A percentile compares a stretch with the other conserved stretches of the same genome.
phyloP scores from a whole-genome alignment of 2,113 vertebrate genomes.

The Semnornis frantzii region DNA sequence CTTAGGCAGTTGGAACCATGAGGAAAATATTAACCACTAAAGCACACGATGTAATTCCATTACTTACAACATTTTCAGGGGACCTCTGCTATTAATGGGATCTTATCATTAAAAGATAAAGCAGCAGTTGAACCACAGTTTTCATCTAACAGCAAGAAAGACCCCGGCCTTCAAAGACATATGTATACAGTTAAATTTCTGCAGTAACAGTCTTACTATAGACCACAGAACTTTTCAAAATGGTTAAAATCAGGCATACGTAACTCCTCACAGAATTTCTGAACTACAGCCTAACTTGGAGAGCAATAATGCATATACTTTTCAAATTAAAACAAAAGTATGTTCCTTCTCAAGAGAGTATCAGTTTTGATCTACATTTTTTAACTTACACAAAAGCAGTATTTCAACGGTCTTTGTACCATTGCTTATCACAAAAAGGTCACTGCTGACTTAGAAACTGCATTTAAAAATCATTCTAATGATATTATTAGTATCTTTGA shows the following conservation, averaged over 20 bases:
- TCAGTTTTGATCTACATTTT: neutral
- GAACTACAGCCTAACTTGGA: neutral
- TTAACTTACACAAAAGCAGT: neutral
- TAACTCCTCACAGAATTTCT: neutral
- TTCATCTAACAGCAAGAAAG: neutral
- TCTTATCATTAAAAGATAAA: constrained; percentile 21
- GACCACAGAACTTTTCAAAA: neutral
- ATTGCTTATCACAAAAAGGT: neutral
- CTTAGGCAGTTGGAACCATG: neutral
- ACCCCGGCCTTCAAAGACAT: neutral
- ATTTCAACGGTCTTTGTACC: neutral
- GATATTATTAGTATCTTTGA: neutral
- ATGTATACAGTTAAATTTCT: neutral
- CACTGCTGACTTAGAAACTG: neutral
- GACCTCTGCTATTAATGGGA: neutral
- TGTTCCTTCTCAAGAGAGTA: neutral
- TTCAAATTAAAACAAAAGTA: neutral
- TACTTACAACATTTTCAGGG: neutral
- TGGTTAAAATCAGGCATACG: neutral
- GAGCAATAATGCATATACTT: neutral
- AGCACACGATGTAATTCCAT: neutral
- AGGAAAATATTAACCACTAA: neutral
- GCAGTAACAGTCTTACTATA: neutral
- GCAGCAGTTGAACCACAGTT: neutral
- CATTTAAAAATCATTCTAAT: neutral